Percentiles rank a stretch among this genome's conserved stretches.
phyloP scores from a whole-genome alignment of 2,113 vertebrate species.

The Pelvicachromis taeniatus region DNA sequence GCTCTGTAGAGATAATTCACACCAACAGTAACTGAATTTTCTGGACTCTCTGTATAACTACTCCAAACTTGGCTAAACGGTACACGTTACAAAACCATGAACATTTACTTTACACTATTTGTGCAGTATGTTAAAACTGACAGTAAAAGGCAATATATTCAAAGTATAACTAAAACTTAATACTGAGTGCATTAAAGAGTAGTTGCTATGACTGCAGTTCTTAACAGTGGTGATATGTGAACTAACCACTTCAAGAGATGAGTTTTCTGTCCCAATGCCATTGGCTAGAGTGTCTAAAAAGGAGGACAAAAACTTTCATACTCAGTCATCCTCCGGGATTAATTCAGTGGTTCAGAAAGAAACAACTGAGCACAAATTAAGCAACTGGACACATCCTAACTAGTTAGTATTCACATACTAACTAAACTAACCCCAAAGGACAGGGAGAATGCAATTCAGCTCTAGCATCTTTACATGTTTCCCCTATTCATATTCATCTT shows the following conservation, averaged over 20 bases:
- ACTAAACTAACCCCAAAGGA: not conserved
- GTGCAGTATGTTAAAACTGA: not conserved
- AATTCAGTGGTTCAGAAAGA: not conserved
- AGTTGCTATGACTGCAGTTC: not conserved
- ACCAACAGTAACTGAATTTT: not conserved
- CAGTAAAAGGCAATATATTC: not conserved
- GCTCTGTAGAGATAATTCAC: not conserved
- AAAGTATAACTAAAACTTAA: conserved; percentile 31
- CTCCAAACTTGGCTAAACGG: not conserved
- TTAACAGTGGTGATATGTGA: conserved; percentile 56
- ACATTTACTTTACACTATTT: not conserved
- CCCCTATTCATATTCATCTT: rapidly evolving
- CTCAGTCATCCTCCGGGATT: not conserved
- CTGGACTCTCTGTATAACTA: not conserved
- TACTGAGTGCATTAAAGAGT: not conserved
- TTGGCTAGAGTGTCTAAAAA: conserved; percentile 56
- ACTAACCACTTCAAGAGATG: conserved; percentile 73
- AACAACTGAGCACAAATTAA: not conserved
- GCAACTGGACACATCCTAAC: not conserved
- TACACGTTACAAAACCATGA: not conserved
- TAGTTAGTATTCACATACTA: rapidly evolving
- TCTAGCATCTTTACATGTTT: not conserved
- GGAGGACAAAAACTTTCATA: not conserved
- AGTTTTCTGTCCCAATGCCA: conserved; percentile 63
- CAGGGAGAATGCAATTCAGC: not conserved